These are phyloP conservation scores for Drosophila gaucha DNA, from an alignment of 2,888 invertebrate genomes.

Conservation along the genomic window DNA sequence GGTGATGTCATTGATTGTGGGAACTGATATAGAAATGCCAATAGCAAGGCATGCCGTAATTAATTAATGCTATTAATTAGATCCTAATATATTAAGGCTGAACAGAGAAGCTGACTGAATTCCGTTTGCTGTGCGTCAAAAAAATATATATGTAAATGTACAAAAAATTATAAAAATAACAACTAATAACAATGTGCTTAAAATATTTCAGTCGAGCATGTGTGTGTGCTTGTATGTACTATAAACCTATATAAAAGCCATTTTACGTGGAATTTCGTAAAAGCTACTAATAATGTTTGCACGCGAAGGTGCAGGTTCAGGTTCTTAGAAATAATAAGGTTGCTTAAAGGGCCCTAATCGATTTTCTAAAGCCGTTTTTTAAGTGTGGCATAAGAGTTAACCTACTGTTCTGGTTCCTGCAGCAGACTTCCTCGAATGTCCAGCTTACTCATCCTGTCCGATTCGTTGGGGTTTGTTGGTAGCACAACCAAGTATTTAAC, in stretches of 20 bases:
- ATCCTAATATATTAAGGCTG: background rate
- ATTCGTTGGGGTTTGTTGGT: slow-evolving; percentile 64
- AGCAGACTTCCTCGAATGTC: slow-evolving; percentile 75
- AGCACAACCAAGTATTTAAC: slow-evolving; percentile 71
- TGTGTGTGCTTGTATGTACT: slow-evolving; percentile 3
- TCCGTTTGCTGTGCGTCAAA: background rate
- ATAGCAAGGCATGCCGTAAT: slow-evolving; percentile 2
- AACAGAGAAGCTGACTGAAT: background rate
- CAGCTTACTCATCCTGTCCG: slow-evolving; percentile 71
- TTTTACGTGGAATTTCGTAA: slow-evolving; percentile 4
- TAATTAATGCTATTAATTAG: slow-evolving; percentile 12
- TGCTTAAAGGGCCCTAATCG: slow-evolving; percentile 34
- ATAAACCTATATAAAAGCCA: slow-evolving; percentile 30
- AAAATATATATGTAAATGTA: background rate
- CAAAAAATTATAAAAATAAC: slow-evolving; percentile 2
- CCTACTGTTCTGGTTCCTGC: slow-evolving; percentile 81
- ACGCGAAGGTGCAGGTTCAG: slow-evolving; percentile 30
- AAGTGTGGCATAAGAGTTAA: slow-evolving; percentile 21
- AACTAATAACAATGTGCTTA: background rate
- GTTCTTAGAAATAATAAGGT: slow-evolving; percentile 24
- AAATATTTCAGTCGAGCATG: slow-evolving; percentile 11
- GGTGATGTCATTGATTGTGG: slow-evolving; percentile 67
- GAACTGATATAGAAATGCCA: slow-evolving; percentile 22
- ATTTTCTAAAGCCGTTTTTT: slow-evolving; percentile 36
- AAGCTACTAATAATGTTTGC: slow-evolving; percentile 24